Conservation (phyloP, 2,797 vertebrate species). For the Protonibea diacanthus region DNA sequence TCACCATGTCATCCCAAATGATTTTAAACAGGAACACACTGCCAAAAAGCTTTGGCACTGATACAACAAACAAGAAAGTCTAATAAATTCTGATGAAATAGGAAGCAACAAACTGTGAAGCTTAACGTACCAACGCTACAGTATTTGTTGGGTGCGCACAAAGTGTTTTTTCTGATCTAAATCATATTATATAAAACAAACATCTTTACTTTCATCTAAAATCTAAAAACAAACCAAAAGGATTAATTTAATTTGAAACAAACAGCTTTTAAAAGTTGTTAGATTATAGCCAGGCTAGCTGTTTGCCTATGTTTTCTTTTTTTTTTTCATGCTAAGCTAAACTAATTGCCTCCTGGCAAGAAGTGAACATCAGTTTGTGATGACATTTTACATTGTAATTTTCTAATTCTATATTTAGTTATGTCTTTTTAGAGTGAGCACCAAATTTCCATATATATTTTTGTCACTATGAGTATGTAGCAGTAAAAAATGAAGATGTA, state of each 20-base stretch:
- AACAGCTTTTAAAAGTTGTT: neutral
- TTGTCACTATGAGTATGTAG: neutral
- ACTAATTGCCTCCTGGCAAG: neutral
- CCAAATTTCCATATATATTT: neutral
- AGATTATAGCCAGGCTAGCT: neutral
- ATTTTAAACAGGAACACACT: slow-evolving; percentile 37
- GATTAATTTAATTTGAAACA: neutral
- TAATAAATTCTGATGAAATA: slow-evolving; percentile 38
- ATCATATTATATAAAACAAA: neutral
- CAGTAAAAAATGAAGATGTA: too few relatives aligned
- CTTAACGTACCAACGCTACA: neutral
- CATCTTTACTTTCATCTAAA: neutral
- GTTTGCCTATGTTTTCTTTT: too few relatives aligned
- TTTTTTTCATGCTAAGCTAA: neutral
- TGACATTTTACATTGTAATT: neutral
- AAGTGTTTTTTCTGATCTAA: neutral
- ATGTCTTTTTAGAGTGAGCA: too few relatives aligned
- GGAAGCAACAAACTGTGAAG: slow-evolving; percentile 20
- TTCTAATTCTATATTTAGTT: neutral
- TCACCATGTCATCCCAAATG: slow-evolving; percentile 48
- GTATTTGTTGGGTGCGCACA: neutral
- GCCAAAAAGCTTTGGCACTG: slow-evolving; percentile 47
- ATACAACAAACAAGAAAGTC: slow-evolving; percentile 46
- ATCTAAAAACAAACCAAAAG: neutral
- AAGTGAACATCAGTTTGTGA: neutral